Percentiles rank a stretch among this genome's conserved stretches.
Evolutionary conservation across 2,113 vertebrate species (phyloP).

Genomic region (Meles meles): DNA sequence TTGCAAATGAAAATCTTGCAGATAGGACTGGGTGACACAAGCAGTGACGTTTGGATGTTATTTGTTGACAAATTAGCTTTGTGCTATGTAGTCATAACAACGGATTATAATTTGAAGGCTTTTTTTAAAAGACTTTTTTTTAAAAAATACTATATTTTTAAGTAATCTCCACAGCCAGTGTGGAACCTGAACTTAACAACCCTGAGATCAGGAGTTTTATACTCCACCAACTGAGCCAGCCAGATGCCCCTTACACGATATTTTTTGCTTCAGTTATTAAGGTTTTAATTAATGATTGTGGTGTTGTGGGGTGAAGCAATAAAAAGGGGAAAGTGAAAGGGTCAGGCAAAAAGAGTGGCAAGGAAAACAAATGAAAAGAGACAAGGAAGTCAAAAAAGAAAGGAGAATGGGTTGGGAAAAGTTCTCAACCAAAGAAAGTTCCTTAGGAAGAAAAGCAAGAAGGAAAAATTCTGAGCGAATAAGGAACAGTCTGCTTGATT

Average conservation of each 20-base stretch:
- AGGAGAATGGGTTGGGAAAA: not conserved
- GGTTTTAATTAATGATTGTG: not conserved
- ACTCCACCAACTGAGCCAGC: not conserved
- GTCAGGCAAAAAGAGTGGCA: not conserved
- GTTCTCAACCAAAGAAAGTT: not conserved
- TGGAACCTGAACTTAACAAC: not conserved
- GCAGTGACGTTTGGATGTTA: not conserved
- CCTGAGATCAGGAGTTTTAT: not conserved
- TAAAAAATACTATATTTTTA: not conserved
- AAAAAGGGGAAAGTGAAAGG: not conserved
- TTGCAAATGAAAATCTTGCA: not conserved
- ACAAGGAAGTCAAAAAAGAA: not conserved
- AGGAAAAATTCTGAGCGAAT: not conserved
- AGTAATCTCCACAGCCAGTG: not conserved
- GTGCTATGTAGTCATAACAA: not conserved
- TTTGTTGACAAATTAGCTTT: not conserved
- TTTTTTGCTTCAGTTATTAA: not conserved
- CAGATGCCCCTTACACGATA: not conserved
- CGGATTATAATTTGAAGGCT: not conserved
- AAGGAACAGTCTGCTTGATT: not conserved
- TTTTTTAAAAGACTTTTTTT: not conserved
- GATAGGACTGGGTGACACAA: not conserved
- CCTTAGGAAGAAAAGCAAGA: not conserved
- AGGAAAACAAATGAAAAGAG: not conserved
- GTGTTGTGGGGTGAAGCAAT: not conserved